These are phyloP conservation scores for Fragum sueziense DNA, from an alignment of 2,888 invertebrate species.

Conservation along the genomic window DNA sequence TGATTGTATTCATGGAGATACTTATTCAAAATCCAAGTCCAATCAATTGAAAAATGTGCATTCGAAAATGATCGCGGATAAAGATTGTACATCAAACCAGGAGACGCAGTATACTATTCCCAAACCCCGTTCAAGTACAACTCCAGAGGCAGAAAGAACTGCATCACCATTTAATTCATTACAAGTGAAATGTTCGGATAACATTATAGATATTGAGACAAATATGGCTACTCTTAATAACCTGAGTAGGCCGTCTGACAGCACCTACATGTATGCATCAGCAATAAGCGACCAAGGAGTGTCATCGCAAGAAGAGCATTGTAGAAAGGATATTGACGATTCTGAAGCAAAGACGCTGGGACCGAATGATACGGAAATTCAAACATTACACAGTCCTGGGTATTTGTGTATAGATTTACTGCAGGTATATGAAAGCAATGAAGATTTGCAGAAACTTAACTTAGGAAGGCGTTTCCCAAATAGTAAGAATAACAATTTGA, in stretches of 20 bases:
- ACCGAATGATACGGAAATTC: neutral
- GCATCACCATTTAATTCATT: neutral
- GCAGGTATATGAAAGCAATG: constrained; percentile 4
- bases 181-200: neutral
- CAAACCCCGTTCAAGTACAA: neutral
- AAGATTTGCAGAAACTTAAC: constrained; percentile 2
- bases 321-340: too few relatives aligned
- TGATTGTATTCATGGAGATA: too few relatives aligned
- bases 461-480: neutral
- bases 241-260: neutral
- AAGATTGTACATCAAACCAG: too few relatives aligned
- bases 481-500: neutral
- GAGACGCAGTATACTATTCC: too few relatives aligned
- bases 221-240: neutral
- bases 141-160: neutral
- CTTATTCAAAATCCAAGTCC: too few relatives aligned
- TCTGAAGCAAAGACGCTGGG: too few relatives aligned
- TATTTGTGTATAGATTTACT: constrained; percentile 5
- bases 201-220: constrained; percentile 10
- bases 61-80: too few relatives aligned
- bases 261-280: too few relatives aligned
- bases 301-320: too few relatives aligned
- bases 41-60: too few relatives aligned
- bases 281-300: too few relatives aligned
- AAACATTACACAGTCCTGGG: neutral